Percentiles rank a stretch among this genome's conserved stretches.
Conservation (phyloP, 2,113 vertebrate genomes). For the Cinclus cinclus region DNA sequence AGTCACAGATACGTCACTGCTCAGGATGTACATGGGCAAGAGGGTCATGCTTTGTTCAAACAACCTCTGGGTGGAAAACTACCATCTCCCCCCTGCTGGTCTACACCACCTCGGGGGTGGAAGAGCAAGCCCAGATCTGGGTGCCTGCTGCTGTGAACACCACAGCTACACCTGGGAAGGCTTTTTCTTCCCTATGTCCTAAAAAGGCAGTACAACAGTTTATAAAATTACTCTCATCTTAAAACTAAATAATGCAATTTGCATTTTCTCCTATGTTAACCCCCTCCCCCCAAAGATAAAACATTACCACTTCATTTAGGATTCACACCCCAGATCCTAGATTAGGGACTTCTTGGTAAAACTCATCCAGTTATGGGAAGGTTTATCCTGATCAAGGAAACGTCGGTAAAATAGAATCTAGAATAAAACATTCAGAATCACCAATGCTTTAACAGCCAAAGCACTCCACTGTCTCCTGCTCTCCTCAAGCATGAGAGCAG, state of each 20-base stretch:
- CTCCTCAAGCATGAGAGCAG: neutral
- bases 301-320: neutral
- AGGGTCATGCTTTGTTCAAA: neutral
- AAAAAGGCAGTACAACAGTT: neutral
- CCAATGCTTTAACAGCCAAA: slow-evolving; percentile 48
- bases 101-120: neutral
- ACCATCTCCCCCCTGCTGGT: neutral
- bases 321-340: slow-evolving; percentile 4
- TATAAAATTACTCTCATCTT: neutral
- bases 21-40: neutral
- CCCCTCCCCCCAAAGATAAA: neutral
- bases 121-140: neutral
- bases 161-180: neutral
- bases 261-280: neutral
- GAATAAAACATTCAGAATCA: slow-evolving; percentile 54
- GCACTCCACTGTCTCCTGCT: neutral
- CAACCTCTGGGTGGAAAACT: neutral
- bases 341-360: slow-evolving; percentile 9
- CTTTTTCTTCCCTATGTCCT: neutral
- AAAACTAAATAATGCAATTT: neutral
- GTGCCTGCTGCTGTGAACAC: neutral
- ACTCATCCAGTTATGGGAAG: neutral
- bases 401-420: slow-evolving; percentile 30
- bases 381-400: slow-evolving; percentile 39
- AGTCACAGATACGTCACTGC: neutral